These are phyloP conservation scores for Lobophora halterata DNA, from an alignment of 2,888 invertebrate species.

Conservation along the genomic window DNA sequence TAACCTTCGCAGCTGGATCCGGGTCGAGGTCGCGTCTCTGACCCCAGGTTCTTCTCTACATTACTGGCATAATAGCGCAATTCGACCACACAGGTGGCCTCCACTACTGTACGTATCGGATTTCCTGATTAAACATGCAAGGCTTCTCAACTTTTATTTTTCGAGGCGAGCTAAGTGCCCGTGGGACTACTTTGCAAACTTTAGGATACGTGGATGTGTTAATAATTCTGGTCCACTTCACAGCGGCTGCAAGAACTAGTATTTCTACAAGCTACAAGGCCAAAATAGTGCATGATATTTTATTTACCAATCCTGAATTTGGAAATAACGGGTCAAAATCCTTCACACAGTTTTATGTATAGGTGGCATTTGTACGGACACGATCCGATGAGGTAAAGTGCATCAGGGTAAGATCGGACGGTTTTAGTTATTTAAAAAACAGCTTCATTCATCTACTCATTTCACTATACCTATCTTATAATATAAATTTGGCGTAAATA, in stretches of 20 bases:
- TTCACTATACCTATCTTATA: no score
- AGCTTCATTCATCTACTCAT: no score
- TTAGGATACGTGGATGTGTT: background rate
- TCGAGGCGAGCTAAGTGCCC: slow-evolving; percentile 1
- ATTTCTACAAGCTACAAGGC: background rate
- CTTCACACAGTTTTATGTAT: no score
- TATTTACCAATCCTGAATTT: no score
- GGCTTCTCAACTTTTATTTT: slow-evolving; percentile 8
- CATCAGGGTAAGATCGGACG: no score
- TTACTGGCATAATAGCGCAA: slow-evolving; percentile 34
- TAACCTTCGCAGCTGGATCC: slow-evolving; percentile 49
- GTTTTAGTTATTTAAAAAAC: no score
- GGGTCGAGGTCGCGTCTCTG: slow-evolving; percentile 58
- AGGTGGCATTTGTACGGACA: no score
- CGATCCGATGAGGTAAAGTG: no score
- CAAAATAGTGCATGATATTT: no score
- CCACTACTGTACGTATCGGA: slow-evolving; percentile 4
- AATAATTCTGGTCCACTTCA: slow-evolving; percentile 2
- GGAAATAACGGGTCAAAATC: no score
- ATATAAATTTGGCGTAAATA: no score
- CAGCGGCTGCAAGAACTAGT: background rate
- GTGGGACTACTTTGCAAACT: slow-evolving; percentile 4
- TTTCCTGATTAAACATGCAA: slow-evolving; percentile 23
- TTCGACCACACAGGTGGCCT: slow-evolving; percentile 27
- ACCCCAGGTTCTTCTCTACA: slow-evolving; percentile 37